Evolutionary conservation across 2,113 vertebrate species (phyloP), one percentile per base, ranked within the genome.

Genomic region (Fukomys damarensis): DNA sequence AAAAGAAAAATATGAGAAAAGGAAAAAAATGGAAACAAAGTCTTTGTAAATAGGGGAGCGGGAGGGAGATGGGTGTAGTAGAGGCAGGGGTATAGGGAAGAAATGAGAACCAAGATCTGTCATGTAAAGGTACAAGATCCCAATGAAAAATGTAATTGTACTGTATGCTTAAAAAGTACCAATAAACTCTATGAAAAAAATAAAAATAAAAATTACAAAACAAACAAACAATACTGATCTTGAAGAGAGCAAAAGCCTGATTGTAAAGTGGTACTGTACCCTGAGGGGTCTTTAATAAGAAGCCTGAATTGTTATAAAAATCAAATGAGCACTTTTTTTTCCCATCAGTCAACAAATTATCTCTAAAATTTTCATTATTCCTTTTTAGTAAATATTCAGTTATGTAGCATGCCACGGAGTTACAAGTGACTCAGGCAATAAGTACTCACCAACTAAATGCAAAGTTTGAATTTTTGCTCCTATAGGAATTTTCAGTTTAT

Each of bases 401-500:
- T 66, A 79, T 3, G 46, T 7, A 17, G 82, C n/a, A 87, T 95
- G 97, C 86, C 38, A 77, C 94, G 52, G 46, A 58, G n/a, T 91
- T 56, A 74, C 24, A 92, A 89, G 41, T 66, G 32, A 87, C 28
- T 30, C 19, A 66, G 84, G 56, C 95, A 95, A 84, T 20, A 87
- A 81, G 43, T 97, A 98, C 99, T 99, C 96, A 99, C 99, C 99
- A 96, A 99, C 99, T 98, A 99, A 99, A 98, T 99, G 99, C 88
- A 99, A 99, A 74, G 99, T 99, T 97, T 99, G 99, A 98, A 99
- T 99, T 99, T 99, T 99, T 96, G 99, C 99, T 97, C 99, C 99
- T 98, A 99, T 98, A 70, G 99, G 99, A 98, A 99, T 99, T 98
- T 99, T 99, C 97, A 99, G 98, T 98, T 99, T 99, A 98, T 99